phyloP scores from a whole-genome alignment of 2,113 vertebrate species.

The Marmota flaviventris region DNA sequence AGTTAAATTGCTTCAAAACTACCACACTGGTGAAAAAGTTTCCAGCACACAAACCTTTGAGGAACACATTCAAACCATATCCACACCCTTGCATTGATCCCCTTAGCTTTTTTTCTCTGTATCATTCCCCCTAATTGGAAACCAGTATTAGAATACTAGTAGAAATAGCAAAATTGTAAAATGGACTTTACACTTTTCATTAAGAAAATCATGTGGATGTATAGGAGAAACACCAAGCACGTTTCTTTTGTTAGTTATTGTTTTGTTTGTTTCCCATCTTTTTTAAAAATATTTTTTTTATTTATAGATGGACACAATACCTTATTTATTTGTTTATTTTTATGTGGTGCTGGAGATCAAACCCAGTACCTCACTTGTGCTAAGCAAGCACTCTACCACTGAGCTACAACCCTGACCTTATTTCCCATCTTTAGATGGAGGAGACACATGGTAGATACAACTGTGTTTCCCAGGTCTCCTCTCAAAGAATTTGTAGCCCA shows the following conservation, averaged over 20 bases:
- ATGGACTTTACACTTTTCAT: not conserved
- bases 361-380: too few relatives aligned
- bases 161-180: not conserved
- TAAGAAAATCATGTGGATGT: not conserved
- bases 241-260: not conserved
- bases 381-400: too few relatives aligned
- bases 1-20: too few relatives aligned
- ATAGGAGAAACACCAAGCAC: not conserved
- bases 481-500: not conserved
- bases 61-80: not conserved
- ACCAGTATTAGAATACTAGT: not conserved
- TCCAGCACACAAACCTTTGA: not conserved
- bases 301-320: too few relatives aligned
- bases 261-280: not conserved
- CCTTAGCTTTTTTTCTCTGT: not conserved
- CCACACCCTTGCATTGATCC: not conserved
- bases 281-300: too few relatives aligned
- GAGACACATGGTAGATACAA: not conserved
- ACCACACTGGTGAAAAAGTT: not conserved
- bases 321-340: too few relatives aligned
- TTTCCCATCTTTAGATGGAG: not conserved
- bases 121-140: not conserved
- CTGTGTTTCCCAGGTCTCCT: not conserved
- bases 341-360: too few relatives aligned
- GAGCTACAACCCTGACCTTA: too few relatives aligned